Conservation (phyloP, 2,797 vertebrate genomes). For the Psittacula echo region DNA sequence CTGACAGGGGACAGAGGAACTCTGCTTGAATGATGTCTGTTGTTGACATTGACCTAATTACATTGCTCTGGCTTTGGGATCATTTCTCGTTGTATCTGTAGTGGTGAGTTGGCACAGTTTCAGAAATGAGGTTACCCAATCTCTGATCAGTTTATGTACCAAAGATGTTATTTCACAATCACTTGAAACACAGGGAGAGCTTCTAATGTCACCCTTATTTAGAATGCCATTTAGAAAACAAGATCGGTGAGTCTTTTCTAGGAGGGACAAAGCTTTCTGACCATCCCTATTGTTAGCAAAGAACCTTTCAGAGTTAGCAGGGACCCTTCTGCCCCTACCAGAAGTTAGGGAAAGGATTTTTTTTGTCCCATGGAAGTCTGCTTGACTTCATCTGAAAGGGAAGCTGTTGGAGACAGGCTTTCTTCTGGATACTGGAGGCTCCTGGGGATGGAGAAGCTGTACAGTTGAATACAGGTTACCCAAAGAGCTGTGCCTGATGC, state of each 20-base stretch:
- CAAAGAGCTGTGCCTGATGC: not conserved
- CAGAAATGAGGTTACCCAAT: constrained; percentile 13
- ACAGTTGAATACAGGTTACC: not conserved
- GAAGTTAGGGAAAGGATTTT: not conserved
- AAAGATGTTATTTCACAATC: not conserved
- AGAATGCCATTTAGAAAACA: not conserved
- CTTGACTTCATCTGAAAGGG: not conserved
- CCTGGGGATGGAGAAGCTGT: not conserved
- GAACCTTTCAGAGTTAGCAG: not conserved
- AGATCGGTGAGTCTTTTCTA: not conserved
- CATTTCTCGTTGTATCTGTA: not conserved
- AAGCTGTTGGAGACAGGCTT: not conserved
- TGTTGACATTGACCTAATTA: constrained; percentile 22
- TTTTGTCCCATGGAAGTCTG: not conserved
- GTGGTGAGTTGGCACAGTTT: not conserved
- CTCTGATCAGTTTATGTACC: not conserved
- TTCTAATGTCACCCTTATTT: not conserved
- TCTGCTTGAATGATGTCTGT: not conserved
- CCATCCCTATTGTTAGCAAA: not conserved
- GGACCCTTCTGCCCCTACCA: not conserved
- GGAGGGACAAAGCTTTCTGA: not conserved
- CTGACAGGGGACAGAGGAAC: not conserved
- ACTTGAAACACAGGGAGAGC: not conserved
- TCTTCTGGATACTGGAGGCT: not conserved
- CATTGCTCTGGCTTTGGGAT: not conserved